Evolutionary conservation across 2,888 invertebrate genomes (phyloP).

Genomic region (Sphecodes monilicornis): DNA sequence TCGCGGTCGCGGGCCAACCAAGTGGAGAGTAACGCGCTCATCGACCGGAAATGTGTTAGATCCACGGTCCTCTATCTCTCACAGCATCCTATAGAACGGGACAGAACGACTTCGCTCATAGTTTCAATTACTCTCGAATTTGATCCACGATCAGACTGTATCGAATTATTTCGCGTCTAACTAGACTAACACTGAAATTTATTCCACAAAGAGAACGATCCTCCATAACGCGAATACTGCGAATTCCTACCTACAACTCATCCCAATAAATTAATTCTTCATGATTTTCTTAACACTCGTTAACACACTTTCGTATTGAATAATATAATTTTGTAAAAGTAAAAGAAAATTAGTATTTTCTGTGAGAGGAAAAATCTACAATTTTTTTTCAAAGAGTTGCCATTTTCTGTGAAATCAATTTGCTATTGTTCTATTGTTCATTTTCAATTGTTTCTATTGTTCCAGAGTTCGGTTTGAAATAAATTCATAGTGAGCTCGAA

Average conservation of each 20-base stretch:
- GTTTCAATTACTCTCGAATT: not conserved
- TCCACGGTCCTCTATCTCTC: not conserved
- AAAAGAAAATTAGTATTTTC: too few species aligned
- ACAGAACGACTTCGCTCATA: not conserved
- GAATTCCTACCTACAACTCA: not conserved
- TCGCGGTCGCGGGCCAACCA: conserved; percentile 62
- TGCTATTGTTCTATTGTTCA: too few species aligned
- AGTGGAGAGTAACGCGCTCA: conserved; percentile 59
- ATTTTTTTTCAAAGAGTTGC: too few species aligned
- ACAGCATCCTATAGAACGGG: not conserved
- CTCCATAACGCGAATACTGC: not conserved
- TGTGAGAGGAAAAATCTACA: too few species aligned
- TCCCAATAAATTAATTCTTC: too few species aligned
- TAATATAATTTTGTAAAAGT: not conserved
- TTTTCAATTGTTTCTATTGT: too few species aligned
- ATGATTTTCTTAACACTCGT: not conserved
- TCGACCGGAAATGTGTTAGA: conserved; percentile 68
- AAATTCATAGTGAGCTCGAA: not conserved
- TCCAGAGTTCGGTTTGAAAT: not conserved
- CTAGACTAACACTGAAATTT: not conserved
- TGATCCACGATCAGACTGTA: not conserved
- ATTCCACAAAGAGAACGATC: not conserved
- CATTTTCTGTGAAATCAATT: too few species aligned
- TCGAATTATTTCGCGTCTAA: not conserved
- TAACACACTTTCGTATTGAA: not conserved